Evolutionary conservation across 2,888 invertebrate species (phyloP), one percentile per base, ranked within the genome.

Genomic region (Ormyrus thymus): DNA sequence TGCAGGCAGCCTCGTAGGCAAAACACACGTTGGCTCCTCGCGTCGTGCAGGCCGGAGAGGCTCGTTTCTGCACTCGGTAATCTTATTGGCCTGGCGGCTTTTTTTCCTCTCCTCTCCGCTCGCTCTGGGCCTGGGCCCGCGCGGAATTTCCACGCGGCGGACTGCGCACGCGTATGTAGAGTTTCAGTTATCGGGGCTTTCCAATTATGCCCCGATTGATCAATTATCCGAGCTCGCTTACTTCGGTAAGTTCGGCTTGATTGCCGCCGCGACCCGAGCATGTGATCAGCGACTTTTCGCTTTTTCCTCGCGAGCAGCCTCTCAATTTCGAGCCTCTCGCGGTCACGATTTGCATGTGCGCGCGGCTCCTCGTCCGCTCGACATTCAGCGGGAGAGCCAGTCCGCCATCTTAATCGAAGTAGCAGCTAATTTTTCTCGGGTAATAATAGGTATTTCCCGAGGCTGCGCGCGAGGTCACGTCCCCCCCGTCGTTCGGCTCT

Each of bases 121-220:
- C 15, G 15, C 59, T 1, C 2, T 29, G 5, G 45, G 8, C 29
- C 29, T n/a, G 56, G n/a, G 43, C 46, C 51, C 53, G 10, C 50
- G 15, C 13, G 55, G 13, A 75, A 58, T 45, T 59, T 66, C 56
- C 48, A 69, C 58, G n/a, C 0, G n/a, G 62, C 9, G 8, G 7
- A 56, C n/a, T 5, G 29, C 4, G 29, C 46, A 59, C 76, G 69
- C 58, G 76, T 73, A 64, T 73, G 76, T 65, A 70, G 69, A 64
- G 64, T 74, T 77, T 48, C 76, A 61, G 65, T 69, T 77, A 77
- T 77, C 73, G 64, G 48, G 8, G 65, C 64, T 70, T 76, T 74
- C 56, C 80, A 80, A 80, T 80, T 80, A 70, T 53, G 70, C 65
- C 53, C 29, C 48, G 45, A 80, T 80, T 66, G 76, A 77, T 80